These are phyloP conservation scores for Echinarachnius parma DNA, from an alignment of 53 echinoderm and acorn worm species.

Conservation along the genomic window DNA sequence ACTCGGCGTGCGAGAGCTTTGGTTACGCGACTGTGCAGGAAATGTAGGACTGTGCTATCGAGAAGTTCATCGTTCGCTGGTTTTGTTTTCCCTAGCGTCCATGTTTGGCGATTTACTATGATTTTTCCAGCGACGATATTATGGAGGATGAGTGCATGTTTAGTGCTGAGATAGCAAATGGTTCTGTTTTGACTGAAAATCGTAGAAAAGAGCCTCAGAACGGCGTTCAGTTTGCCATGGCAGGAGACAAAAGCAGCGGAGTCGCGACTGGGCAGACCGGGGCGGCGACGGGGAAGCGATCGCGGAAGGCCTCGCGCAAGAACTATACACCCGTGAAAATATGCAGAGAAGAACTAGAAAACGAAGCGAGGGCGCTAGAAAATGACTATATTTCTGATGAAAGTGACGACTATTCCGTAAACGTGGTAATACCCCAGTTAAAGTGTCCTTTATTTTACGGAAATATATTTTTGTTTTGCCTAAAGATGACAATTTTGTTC, in stretches of 20 bases:
- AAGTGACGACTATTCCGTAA: conserved; percentile 52
- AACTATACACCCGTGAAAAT: conserved; percentile 62
- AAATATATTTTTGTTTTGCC: neutral
- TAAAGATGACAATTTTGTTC: no score
- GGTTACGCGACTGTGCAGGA: no score
- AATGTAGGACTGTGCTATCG: no score
- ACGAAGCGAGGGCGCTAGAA: neutral
- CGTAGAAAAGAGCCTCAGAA: no score
- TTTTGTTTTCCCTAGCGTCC: no score
- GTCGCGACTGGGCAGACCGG: no score
- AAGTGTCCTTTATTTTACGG: neutral
- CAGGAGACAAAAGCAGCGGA: no score
- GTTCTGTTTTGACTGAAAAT: neutral
- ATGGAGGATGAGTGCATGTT: conserved; percentile 23
- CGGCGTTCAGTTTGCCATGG: no score
- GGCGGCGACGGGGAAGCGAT: conserved; percentile 25
- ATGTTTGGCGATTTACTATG: no score
- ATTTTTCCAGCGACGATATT: neutral
- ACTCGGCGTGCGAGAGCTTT: no score
- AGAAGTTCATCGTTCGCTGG: no score
- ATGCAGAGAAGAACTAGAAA: conserved; percentile 9
- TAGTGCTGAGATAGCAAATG: conserved; percentile 43
- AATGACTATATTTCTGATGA: conserved; percentile 48
- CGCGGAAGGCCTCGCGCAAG: conserved; percentile 62
- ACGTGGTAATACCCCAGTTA: conserved; percentile 8